Evolutionary conservation across 2,113 vertebrate genomes (phyloP), one percentile per base, ranked within the genome.

Genomic region (Mustela nigripes): DNA sequence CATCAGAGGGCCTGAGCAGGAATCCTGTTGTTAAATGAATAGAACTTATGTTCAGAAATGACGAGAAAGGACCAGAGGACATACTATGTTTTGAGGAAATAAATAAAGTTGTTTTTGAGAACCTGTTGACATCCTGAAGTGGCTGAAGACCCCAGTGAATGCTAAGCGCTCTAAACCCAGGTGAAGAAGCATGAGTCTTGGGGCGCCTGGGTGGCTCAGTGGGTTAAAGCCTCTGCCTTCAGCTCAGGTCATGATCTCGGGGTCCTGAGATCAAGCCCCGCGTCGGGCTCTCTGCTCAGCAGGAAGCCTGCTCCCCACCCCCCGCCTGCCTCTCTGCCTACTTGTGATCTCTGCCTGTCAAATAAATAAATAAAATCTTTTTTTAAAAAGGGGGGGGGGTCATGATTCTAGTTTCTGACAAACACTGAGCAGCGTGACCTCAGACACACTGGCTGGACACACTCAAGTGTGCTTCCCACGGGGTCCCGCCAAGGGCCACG

Each of bases 391-490:
- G 16, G 16, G 16, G 16, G 16, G 16, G 15, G 16, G 53, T 33
- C 11, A 36, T 31, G n/a, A n/a, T 7, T 48, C 45, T 60, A 26
- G 21, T 39, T 28, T 96, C 65, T 36, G 5, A 86, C 36, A 85
- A 48, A 48, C 69, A 18, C 22, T 45, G 22, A 76, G 31, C 21
- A 16, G 15, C 19, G 3, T 7, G 39, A 56, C 16, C 39, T 74
- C 48, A 73, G 65, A 39, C 42, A 50, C 22, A 14, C 0, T 7
- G 11, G 82, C 18, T 11, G 26, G 11, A 65, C 1, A 39, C 3
- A 87, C 19, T n/a, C 8, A 7, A 12, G 16, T 22, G 53, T 0
- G 50, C 12, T 74, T 10, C 26, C 31, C 5, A 26, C 36, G 26
- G 56, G 36, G 26, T 45, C 79, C 76, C 9, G 39, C 42, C 0